Base-by-base conservation (phyloP, 1,140 invertebrate genomes). In the Lucilia sericata region DNA sequence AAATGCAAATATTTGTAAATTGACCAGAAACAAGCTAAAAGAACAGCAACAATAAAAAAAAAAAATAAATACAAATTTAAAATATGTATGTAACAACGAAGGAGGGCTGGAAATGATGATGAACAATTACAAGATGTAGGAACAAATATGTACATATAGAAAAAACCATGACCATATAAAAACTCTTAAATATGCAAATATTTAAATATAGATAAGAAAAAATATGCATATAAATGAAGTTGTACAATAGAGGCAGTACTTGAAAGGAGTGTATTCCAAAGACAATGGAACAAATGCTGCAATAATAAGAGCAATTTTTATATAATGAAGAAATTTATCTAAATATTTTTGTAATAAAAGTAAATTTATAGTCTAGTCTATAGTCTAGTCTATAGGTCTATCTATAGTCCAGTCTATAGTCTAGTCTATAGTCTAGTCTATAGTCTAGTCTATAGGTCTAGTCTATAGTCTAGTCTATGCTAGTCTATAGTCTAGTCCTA, bases 121-220 rank as follows among this genome's bases (percentile, higher is more conserved):
- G n/a, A 60, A n/a, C 65, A 21, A 19, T 70, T 60, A 14, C 14
- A 60, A 60, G 55, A 60, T 14, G 55, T 60, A n/a, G 55, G 14
- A 60, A 60, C 65, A 70, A n/a, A 70, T 21, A n/a, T 5, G 25
- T 30, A 55, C 7, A 14, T 55, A 14, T 55, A n/a, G 7, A 55
- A 42, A 10, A n/a, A n/a, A 55, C 9, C 21, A 70, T 60, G 19
- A 70, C 65, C 65, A 70, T 70, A n/a, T 70, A 70, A 21, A 19
- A 70, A n/a, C 55, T 60, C 55, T 60, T 60, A 60, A 70, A 70
- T 70, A 70, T 70, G 65, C 65, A 70, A 70, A 70, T 70, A 70
- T 70, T 70, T 70, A 70, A 70, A 70, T 25, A 70, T 10, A 70
- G 65, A 70, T 25, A 70, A n/a, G n/a, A n/a, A 19, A 21, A 70